A percentile compares a stretch with the other conserved stretches of the same genome.
Evolutionary conservation across 2,113 vertebrate species (phyloP).

Genomic region (Salvelinus alpinus): DNA sequence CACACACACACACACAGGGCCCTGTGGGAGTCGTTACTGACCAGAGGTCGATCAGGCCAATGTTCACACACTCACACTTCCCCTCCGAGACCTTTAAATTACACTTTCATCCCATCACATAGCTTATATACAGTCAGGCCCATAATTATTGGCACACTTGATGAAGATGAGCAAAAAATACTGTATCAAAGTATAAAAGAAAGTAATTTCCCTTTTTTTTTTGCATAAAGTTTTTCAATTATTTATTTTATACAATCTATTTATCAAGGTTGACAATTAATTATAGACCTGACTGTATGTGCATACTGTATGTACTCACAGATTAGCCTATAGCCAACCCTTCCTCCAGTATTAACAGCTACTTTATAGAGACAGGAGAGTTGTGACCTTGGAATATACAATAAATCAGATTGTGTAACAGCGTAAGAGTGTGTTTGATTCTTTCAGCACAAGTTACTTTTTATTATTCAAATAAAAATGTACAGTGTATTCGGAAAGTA

Average conservation of each 20-base stretch:
- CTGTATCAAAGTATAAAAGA: neutral
- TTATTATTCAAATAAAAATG: constrained; percentile 59
- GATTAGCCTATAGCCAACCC: neutral
- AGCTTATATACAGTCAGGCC: neutral
- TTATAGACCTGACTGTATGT: too few relatives aligned
- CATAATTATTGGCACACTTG: too few relatives aligned
- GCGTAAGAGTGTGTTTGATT: neutral
- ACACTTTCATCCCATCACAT: neutral
- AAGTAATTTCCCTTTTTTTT: neutral
- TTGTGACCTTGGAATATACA: neutral
- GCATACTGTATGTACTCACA: neutral
- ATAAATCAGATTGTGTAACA: neutral
- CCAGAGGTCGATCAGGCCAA: neutral
- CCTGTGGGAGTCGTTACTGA: neutral
- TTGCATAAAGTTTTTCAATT: constrained; percentile 51
- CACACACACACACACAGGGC: neutral
- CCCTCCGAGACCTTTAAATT: neutral
- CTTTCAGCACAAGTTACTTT: constrained; percentile 56
- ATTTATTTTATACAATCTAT: constrained; percentile 58
- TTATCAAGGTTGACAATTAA: too few relatives aligned
- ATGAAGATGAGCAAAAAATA: too few relatives aligned
- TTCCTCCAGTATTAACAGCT: neutral
- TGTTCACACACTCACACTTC: neutral
- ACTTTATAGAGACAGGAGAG: neutral
- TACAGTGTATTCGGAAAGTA: too few relatives aligned